These are phyloP conservation scores for Merodon equestris DNA, from an alignment of 2,888 invertebrate species.

Conservation along the genomic window DNA sequence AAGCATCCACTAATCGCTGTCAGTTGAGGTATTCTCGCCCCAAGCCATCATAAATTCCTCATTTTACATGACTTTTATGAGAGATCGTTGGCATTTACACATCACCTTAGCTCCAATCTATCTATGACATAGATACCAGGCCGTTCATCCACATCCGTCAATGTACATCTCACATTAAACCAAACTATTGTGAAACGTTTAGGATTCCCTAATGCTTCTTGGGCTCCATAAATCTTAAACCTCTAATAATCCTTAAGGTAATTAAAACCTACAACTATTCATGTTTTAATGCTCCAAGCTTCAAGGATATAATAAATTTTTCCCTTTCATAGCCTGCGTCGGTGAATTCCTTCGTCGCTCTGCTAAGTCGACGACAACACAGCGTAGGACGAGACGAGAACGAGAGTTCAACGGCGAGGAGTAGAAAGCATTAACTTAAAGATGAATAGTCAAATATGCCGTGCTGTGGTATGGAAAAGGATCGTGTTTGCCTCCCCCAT, in stretches of 20 bases:
- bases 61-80: no score
- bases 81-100: no score
- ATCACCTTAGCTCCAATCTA: no score
- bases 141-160: no score
- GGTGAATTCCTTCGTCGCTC: neutral
- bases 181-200: no score
- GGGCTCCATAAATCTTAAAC: slow-evolving; percentile 24
- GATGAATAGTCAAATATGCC: slow-evolving; percentile 3
- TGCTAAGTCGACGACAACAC: neutral
- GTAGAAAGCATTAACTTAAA: slow-evolving; percentile 8
- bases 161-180: no score
- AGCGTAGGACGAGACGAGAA: neutral
- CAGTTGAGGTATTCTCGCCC: no score
- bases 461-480: neutral
- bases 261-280: slow-evolving; percentile 38
- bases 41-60: no score
- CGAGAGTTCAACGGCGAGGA: no score
- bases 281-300: slow-evolving; percentile 24
- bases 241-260: slow-evolving; percentile 45
- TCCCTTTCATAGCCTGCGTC: slow-evolving; percentile 8
- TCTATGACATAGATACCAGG: no score
- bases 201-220: neutral
- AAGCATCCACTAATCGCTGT: no score
- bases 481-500: slow-evolving; percentile 21
- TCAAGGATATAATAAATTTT: slow-evolving; percentile 14